Base-by-base conservation (phyloP, 1,140 invertebrate species). In the Melanaphis sacchari region DNA sequence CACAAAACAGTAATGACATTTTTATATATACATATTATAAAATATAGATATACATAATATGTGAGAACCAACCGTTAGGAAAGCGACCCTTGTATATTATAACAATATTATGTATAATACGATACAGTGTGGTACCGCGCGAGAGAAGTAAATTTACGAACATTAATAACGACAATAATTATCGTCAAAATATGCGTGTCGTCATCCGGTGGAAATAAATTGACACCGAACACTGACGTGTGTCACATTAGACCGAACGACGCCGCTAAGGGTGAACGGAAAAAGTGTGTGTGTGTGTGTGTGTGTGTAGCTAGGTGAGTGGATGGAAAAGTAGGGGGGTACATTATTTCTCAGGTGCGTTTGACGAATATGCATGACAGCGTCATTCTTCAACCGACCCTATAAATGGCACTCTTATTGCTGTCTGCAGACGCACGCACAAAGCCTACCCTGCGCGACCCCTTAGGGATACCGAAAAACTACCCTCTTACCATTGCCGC, bases 81-180 rank as follows among this genome's bases (percentile, higher is more conserved):
- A 54, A 92, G 36, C 91, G 26, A 93, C 66, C 90, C 91, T 54
- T 66, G 15, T 41, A 90, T 66, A 49, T 49, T 88, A 88, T 88
- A 88, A 89, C 36, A 38, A 89, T 36, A 22, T 76, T 76, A 76
- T 76, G 59, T 76, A 31, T 76, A 76, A 76, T 76, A 43, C 87
- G 87, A 52, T 24, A 85, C 40, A 26, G 26, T 2, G 9, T 31
- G 46, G 52, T 54, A 52, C 3, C 36, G 26, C 40, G 49, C n/a
- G 89, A 66, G 89, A 66, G 52, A 49, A 82, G 91, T 93, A 93
- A 82, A 93, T 93, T 93, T 93, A 93, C 91, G 3, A 85, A 93
- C 91, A 93, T 93, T 93, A 93, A 93, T 93, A 93, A 93, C 91
- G 91, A 52, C 91, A 92, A 92, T 92, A 54, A 92, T 93, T 93